A percentile compares a stretch with the other conserved stretches of the same genome.
These are phyloP conservation scores for Nomada lathburiana DNA, from an alignment of 2,888 invertebrate species.

Conservation along the genomic window DNA sequence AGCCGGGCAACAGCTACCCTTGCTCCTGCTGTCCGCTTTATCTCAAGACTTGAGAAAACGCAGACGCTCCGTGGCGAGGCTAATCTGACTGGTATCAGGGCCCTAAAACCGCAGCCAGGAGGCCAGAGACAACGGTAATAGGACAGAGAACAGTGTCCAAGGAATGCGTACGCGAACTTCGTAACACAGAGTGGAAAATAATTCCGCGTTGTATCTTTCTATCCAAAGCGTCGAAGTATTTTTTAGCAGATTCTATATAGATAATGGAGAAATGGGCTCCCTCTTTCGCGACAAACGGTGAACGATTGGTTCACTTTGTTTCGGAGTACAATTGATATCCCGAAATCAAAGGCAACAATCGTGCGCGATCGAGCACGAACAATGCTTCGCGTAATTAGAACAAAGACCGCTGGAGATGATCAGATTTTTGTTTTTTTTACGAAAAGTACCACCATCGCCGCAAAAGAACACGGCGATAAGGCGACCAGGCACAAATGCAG, in stretches of 20 bases:
- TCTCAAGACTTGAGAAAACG: slow-evolving; percentile 73
- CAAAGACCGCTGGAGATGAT: slow-evolving; percentile 14
- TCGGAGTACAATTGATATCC: no score
- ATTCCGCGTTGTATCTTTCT: not conserved
- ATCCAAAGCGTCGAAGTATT: not conserved
- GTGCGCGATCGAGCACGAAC: no score
- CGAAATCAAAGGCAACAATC: no score
- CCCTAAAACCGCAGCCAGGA: slow-evolving; percentile 70
- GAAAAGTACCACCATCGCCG: slow-evolving; percentile 32
- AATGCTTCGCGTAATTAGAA: slow-evolving; percentile 36
- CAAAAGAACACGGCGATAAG: slow-evolving; percentile 52
- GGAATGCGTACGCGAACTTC: slow-evolving; percentile 38
- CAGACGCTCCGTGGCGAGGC: slow-evolving; percentile 70
- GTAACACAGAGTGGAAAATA: slow-evolving; percentile 34
- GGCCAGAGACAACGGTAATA: slow-evolving; percentile 70
- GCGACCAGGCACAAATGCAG: slow-evolving; percentile 34
- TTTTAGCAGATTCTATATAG: no score
- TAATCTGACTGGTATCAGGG: slow-evolving; percentile 72
- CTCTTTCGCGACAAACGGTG: no score
- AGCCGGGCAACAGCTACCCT: slow-evolving; percentile 52
- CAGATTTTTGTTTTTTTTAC: slow-evolving; percentile 19
- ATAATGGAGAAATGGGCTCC: not conserved
- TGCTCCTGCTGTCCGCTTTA: slow-evolving; percentile 61
- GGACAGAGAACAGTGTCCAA: slow-evolving; percentile 43
- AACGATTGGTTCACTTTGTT: not conserved